phyloP scores from a whole-genome alignment of 2,113 vertebrate genomes.

The Chascanopsetta lugubris region DNA sequence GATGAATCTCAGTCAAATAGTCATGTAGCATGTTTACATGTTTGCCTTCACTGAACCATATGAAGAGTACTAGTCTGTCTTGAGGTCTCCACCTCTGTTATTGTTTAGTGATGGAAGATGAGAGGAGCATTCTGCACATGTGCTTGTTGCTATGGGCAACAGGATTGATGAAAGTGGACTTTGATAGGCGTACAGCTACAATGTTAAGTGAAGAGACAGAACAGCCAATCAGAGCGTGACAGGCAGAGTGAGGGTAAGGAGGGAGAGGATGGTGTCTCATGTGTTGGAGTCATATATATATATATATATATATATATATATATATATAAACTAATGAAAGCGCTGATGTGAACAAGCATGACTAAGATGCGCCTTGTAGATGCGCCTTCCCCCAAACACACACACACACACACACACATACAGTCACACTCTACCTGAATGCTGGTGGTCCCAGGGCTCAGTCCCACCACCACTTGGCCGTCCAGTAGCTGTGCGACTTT shows the following conservation, averaged over 20 bases:
- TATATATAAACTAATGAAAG: too few relatives aligned
- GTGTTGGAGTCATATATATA: too few relatives aligned
- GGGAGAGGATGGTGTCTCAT: too few relatives aligned
- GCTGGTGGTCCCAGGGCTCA: constrained; percentile 87
- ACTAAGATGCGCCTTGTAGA: too few relatives aligned
- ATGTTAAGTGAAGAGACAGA: neutral
- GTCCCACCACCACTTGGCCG: constrained; percentile 84
- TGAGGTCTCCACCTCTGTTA: neutral
- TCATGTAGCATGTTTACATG: neutral
- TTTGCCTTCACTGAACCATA: neutral
- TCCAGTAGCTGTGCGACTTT: constrained; percentile 85
- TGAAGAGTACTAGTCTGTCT: neutral
- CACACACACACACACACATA: too few relatives aligned
- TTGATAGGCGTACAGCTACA: neutral
- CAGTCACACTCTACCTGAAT: constrained; percentile 84
- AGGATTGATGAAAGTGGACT: neutral
- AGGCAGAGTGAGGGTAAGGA: neutral
- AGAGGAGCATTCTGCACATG: neutral
- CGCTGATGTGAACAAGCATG: too few relatives aligned
- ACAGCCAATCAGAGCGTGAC: neutral
- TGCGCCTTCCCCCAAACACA: too few relatives aligned
- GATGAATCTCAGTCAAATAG: neutral
- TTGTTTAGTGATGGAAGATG: neutral
- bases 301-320: too few relatives aligned
- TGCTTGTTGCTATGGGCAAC: neutral